These are phyloP conservation scores for Tinea trinotella DNA, from an alignment of 2,888 invertebrate genomes.

Conservation along the genomic window DNA sequence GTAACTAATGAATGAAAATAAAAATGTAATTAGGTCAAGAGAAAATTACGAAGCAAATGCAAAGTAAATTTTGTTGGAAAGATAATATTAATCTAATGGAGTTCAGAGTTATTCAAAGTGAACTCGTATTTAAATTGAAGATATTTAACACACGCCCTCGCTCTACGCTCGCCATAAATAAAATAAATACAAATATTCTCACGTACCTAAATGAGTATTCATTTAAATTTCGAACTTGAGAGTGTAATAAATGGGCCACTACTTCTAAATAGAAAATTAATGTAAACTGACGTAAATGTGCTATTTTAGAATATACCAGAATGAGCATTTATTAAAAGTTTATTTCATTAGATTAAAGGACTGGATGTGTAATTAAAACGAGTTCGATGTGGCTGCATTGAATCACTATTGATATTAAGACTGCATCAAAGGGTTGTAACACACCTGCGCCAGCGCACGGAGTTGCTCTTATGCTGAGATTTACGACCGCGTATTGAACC, in stretches of 20 bases:
- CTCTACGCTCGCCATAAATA: constrained; percentile 63
- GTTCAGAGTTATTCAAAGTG: constrained; percentile 53
- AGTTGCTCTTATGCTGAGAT: constrained; percentile 52
- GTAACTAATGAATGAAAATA: constrained; percentile 2
- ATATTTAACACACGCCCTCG: constrained; percentile 67
- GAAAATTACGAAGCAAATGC: not conserved
- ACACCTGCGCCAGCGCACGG: constrained; percentile 32
- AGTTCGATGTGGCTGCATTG: not conserved
- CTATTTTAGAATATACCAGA: constrained; percentile 33
- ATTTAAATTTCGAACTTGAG: constrained; percentile 56
- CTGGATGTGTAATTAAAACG: not conserved
- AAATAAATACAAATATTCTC: constrained; percentile 73
- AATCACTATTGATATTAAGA: not conserved
- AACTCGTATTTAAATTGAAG: constrained; percentile 62
- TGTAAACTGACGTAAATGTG: constrained; percentile 40
- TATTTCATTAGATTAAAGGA: not conserved
- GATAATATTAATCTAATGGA: constrained; percentile 61
- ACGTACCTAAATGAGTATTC: constrained; percentile 36
- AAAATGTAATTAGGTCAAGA: not conserved
- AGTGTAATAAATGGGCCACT: constrained; percentile 69
- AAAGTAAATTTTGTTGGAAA: constrained; percentile 30
- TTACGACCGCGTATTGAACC: constrained; percentile 64
- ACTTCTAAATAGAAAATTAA: constrained; percentile 58
- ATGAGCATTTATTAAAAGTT: not conserved
- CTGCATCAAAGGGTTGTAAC: constrained; percentile 2